Evolutionary conservation across 2,113 vertebrate genomes (phyloP).

Genomic region (Cyanocitta stelleri): DNA sequence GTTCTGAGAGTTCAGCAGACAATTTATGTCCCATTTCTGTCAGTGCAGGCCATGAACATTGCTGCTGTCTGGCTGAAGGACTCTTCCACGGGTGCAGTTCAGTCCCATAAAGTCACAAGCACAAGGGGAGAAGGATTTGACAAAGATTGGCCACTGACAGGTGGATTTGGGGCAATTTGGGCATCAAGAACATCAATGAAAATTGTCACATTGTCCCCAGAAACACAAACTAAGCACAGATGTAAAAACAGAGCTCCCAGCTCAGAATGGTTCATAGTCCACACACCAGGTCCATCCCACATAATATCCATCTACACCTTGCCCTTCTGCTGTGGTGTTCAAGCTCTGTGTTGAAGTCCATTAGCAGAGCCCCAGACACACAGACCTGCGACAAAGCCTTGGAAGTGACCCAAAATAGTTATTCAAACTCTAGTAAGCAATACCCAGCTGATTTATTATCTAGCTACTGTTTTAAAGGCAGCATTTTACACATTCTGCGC

Average conservation of each 20-base stretch:
- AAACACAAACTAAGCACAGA: not conserved
- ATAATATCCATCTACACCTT: not conserved
- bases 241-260: not conserved
- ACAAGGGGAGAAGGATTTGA: not conserved
- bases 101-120: not conserved
- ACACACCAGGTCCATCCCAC: not conserved
- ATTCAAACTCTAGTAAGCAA: not conserved
- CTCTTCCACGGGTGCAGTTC: not conserved
- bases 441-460: not conserved
- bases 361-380: not conserved
- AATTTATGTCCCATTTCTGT: not conserved
- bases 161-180: not conserved
- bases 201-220: not conserved
- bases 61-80: not conserved
- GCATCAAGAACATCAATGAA: not conserved
- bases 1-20: not conserved
- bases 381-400: not conserved
- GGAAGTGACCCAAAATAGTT: not conserved
- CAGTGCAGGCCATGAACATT: not conserved
- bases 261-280: not conserved
- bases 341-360: not conserved
- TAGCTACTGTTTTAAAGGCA: not conserved
- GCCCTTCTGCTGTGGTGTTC: not conserved
- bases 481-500: not conserved
- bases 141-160: not conserved